Conservation (phyloP, 2,888 invertebrate genomes). For the Pristionchus exspectatus region DNA sequence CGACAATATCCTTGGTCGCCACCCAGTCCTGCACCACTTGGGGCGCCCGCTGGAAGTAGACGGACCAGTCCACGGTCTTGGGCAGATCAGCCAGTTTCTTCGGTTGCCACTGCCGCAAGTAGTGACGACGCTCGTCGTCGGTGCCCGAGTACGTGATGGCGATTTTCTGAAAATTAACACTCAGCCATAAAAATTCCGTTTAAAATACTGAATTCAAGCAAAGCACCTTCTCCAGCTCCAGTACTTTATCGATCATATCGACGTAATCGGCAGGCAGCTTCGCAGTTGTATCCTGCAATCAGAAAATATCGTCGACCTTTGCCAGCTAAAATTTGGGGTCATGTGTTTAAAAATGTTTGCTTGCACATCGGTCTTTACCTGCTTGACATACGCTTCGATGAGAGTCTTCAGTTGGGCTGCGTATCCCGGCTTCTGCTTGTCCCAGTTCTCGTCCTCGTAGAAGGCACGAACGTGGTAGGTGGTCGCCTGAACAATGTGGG, state of each 20-base stretch:
- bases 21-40: constrained; percentile 43
- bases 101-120: background rate
- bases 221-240: constrained; percentile 43
- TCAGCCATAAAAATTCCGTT: too few relatives aligned
- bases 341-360: too few relatives aligned
- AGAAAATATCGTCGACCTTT: too few relatives aligned
- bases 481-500: background rate
- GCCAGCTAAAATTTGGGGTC: too few relatives aligned
- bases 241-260: background rate
- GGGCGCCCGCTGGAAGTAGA: background rate
- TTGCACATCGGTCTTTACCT: background rate
- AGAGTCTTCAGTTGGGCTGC: background rate
- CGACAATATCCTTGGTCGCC: constrained; percentile 56
- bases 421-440: background rate
- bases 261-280: background rate
- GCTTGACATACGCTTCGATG: constrained; percentile 30
- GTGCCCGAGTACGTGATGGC: constrained; percentile 41
- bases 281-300: background rate
- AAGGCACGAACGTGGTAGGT: constrained; percentile 34
- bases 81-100: background rate
- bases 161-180: background rate
- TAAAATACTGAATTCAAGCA: too few relatives aligned
- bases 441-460: constrained; percentile 19
- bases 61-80: background rate
- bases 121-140: background rate